Evolutionary conservation across 2,797 vertebrate genomes (phyloP), one percentile per base, ranked within the genome.

Genomic region (Chiloscyllium punctatum): DNA sequence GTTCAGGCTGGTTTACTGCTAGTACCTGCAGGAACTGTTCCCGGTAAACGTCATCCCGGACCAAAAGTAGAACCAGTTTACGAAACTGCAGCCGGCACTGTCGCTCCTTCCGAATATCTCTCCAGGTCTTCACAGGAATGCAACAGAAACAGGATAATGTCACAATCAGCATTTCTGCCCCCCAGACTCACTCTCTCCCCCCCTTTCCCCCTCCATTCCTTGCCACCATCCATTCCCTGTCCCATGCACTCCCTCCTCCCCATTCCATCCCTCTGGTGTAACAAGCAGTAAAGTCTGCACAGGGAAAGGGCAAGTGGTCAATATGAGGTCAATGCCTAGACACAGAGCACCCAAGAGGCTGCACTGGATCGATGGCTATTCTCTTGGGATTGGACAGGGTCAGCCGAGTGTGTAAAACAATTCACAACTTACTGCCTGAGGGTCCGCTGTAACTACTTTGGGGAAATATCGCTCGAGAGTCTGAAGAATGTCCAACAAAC

Each of bases 1-100:
- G 16, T 37, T 79, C 77, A 37, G 2, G 27, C 21, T 87, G 1
- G 21, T 37, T 33, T 13, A 16, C n/a, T 2, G 42, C 18, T 3
- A 42, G 30, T n/a, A 94, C 92, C 92, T 72, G n/a, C 69, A 94
- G 68, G 42, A 51, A 94, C 3, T 51, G 37, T 7, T 94, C 25
- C 37, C 68, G 68, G 25, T 72, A 94, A 15, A 16, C 9, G 9
- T 71, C 15, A 15, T 94, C 92, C 68, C 92, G 92, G 9, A 94
- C 30, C 92, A 94, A 2, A 16, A 30, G 15, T 37, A 94, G 25
- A 72, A 94, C 92, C 68, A 51, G 69, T 30, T 72, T 48, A 0
- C 92, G 92, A 27, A 94, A 94, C 37, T 94, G 92, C 42, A 71
- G 37, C 37, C 42, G 92, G 42, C 92, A 94, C 42, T 94, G 92